Evolutionary conservation across 2,888 invertebrate genomes (phyloP).

Genomic region (Drosophila sordidula): DNA sequence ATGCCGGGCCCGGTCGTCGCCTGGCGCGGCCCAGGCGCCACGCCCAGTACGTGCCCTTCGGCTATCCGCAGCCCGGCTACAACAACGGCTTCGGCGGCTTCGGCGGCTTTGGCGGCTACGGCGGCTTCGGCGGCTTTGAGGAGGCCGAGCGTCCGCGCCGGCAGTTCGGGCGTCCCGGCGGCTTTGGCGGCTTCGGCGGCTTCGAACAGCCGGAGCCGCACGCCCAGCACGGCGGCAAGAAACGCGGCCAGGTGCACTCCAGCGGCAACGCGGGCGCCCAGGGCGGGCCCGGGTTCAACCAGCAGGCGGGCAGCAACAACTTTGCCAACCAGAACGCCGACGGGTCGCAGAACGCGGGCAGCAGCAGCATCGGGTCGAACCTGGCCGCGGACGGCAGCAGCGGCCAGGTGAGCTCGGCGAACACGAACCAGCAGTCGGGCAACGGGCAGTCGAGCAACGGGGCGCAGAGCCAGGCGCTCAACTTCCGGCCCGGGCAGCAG

Average conservation of each 20-base stretch:
- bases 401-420: slow-evolving; percentile 83
- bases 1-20: slow-evolving; percentile 12
- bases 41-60: slow-evolving; percentile 72
- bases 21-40: slow-evolving; percentile 62
- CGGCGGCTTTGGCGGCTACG: slow-evolving; percentile 15
- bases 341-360: slow-evolving; percentile 65
- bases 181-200: slow-evolving; percentile 17
- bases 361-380: slow-evolving; percentile 83
- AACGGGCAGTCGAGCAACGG: slow-evolving; percentile 61
- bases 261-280: slow-evolving; percentile 69
- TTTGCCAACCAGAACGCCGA: slow-evolving; percentile 60
- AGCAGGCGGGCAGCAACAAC: slow-evolving; percentile 82
- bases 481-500: slow-evolving; percentile 74
- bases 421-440: slow-evolving; percentile 79
- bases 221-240: slow-evolving; percentile 39
- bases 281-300: slow-evolving; percentile 68
- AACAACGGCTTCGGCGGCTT: slow-evolving; percentile 5
- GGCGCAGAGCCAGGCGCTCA: slow-evolving; percentile 83
- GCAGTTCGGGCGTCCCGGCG: slow-evolving; percentile 3
- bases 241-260: slow-evolving; percentile 49
- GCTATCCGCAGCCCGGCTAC: slow-evolving; percentile 46
- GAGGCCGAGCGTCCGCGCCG: too few species aligned
- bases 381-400: slow-evolving; percentile 80
- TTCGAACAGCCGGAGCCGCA: slow-evolving; percentile 35
- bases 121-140: background rate